Evolutionary conservation across 1,140 invertebrate genomes (phyloP).

Genomic region (Dendroctonus ponderosae): DNA sequence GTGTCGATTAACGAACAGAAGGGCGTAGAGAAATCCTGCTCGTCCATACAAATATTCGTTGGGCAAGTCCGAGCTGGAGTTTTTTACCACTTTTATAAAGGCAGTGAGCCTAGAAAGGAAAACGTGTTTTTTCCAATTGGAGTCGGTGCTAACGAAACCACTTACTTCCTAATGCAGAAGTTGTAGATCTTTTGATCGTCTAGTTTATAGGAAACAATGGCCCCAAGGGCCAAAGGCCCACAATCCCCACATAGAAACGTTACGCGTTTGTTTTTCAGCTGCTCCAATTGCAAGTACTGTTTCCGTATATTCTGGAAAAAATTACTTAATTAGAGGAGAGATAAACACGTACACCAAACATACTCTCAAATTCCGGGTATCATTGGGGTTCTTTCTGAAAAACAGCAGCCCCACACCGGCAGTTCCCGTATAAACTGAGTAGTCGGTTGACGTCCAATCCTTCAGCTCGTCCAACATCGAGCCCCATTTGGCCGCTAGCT

Average conservation of each 20-base stretch:
- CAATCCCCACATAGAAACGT: slow-evolving; percentile 78
- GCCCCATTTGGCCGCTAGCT: slow-evolving; percentile 44
- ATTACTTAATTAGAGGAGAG: no score
- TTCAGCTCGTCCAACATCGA: slow-evolving; percentile 38
- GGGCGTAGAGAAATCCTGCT: slow-evolving; percentile 77
- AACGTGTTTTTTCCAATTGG: neutral
- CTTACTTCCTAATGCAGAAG: slow-evolving; percentile 51
- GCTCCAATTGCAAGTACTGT: slow-evolving; percentile 43
- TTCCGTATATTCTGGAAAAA: slow-evolving; percentile 27
- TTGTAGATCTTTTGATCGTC: slow-evolving; percentile 42
- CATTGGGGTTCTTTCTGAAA: slow-evolving; percentile 39
- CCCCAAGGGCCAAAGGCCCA: slow-evolving; percentile 70
- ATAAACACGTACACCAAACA: neutral
- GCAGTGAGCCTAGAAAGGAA: slow-evolving; percentile 55
- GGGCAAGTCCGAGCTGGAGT: slow-evolving; percentile 56
- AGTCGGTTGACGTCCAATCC: slow-evolving; percentile 48
- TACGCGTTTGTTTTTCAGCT: slow-evolving; percentile 54
- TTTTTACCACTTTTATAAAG: slow-evolving; percentile 55
- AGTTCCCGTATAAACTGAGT: slow-evolving; percentile 57
- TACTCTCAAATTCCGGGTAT: slow-evolving; percentile 42
- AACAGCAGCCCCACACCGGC: slow-evolving; percentile 53
- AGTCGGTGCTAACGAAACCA: neutral
- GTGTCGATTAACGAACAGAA: slow-evolving; percentile 70
- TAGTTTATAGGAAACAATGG: slow-evolving; percentile 62
- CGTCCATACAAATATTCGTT: slow-evolving; percentile 86